Conservation (phyloP, 2,797 vertebrate genomes). For the Brotula barbata region DNA sequence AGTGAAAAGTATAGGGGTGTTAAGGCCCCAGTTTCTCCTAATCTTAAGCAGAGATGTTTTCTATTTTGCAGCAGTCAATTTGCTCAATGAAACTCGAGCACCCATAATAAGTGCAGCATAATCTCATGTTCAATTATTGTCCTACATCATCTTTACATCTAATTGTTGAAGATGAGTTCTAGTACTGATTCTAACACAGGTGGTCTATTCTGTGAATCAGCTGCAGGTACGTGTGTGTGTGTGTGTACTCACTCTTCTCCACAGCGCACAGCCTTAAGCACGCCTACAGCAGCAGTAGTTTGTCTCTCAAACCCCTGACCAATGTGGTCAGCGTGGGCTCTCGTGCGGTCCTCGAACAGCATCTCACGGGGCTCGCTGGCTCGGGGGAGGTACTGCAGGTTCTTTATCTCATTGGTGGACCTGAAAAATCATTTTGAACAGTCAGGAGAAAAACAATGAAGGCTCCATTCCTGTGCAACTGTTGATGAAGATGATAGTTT, state of each 20-base stretch:
- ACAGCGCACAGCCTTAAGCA: conserved; percentile 95
- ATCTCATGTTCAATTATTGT: no score
- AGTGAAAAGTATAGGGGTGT: neutral
- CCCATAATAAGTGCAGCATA: no score
- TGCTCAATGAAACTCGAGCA: neutral
- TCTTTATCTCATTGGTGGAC: conserved; percentile 99
- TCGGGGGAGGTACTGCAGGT: conserved; percentile 98
- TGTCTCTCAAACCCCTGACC: conserved; percentile 97
- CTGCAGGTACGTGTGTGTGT: neutral
- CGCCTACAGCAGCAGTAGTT: conserved; percentile 97
- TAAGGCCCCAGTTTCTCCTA: neutral
- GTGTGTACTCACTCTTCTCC: conserved; percentile 86
- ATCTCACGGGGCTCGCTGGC: conserved; percentile 97
- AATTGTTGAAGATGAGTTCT: no score
- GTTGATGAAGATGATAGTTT: neutral
- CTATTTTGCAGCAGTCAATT: neutral
- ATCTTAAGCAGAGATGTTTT: neutral
- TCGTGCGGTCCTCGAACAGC: conserved; percentile 98
- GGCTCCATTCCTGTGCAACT: neutral
- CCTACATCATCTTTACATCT: no score
- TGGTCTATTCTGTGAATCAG: neutral
- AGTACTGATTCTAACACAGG: no score
- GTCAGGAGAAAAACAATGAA: neutral
- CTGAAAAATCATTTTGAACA: conserved; percentile 68
- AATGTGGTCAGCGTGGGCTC: conserved; percentile 98